Evolutionary conservation across 2,113 vertebrate species (phyloP), one percentile per base, ranked within the genome.

Genomic region (Hippocampus comes): DNA sequence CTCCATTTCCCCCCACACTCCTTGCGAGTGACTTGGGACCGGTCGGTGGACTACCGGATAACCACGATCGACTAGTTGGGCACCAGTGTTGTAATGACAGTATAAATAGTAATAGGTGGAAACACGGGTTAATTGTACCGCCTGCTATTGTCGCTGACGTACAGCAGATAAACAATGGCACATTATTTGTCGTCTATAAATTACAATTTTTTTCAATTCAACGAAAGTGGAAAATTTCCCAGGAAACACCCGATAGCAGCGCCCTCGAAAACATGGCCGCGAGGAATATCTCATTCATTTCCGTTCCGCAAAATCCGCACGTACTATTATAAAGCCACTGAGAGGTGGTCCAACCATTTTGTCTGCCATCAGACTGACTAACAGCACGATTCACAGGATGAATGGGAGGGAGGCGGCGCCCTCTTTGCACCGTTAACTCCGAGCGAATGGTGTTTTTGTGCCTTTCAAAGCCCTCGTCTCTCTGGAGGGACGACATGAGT

Each of bases 401-500:
- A 63, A 64, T 42, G 65, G 68, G 46, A 46, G 21, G 55, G 18
- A 70, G 53, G 59, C 60, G 48, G 56, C 48, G 63, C 73, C 57
- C 21, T 69, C 63, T 21, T 53, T 78, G 48, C 70, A 21, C 42
- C 53, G 59, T 70, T 67, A 69, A 68, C 63, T 68, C 46, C 3
- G 2, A 4, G 1, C 1, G 1, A 82, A 78, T 63, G 60, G 25
- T 72, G 63, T 76, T 71, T 72, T 72, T 7, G 46, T 71, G 68
- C 61, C 67, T 80, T 77, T 75, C 30, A 43, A 78, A 83, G 70
- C 68, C 53, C 63, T 77, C n/a, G 15, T 78, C 78, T 76, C 77
- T 80, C 78, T 69, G 21, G 2, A 72, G 67, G 59, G 65, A 60
- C 67, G 82, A 88, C 84, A 78, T 68, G 70, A 84, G 76, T 64